Conservation (phyloP, 2,797 vertebrate genomes). For the Rhynchotus rufescens region DNA sequence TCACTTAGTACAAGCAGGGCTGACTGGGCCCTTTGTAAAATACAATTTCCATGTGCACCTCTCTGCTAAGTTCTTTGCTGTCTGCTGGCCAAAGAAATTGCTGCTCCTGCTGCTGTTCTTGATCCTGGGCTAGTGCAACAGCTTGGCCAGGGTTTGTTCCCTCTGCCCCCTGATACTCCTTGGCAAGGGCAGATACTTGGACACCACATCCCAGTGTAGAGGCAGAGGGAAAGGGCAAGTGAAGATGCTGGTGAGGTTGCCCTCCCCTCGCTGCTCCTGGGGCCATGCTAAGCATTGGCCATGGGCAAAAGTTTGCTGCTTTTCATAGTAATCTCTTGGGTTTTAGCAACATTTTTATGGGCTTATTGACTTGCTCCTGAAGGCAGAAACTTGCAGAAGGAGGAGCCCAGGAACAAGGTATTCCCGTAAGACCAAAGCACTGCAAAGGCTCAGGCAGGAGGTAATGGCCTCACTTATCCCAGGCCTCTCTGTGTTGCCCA, state of each 20-base stretch:
- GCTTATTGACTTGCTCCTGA: background rate
- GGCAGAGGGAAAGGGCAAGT: background rate
- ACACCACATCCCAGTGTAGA: background rate
- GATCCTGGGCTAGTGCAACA: background rate
- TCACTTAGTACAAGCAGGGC: slow-evolving; percentile 2
- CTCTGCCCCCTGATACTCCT: background rate
- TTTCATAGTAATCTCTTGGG: background rate
- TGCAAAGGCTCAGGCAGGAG: background rate
- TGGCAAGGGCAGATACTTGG: background rate
- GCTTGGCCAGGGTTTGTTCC: background rate
- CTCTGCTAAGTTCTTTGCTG: background rate
- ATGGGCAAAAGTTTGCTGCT: background rate
- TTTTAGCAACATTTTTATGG: background rate
- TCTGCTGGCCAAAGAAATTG: background rate
- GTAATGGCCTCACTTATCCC: background rate
- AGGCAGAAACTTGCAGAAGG: background rate
- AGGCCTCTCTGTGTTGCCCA: background rate
- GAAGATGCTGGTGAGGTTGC: accelerated
- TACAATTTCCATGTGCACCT: slow-evolving; percentile 23
- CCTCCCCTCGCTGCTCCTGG: background rate
- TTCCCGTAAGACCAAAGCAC: background rate
- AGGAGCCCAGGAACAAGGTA: background rate
- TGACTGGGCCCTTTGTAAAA: background rate
- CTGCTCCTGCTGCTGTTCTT: background rate
- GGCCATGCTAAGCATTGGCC: background rate